Percentiles rank a stretch among this genome's conserved stretches.
Evolutionary conservation across 2,888 invertebrate species (phyloP).

Genomic region (Lepidonotus clava): DNA sequence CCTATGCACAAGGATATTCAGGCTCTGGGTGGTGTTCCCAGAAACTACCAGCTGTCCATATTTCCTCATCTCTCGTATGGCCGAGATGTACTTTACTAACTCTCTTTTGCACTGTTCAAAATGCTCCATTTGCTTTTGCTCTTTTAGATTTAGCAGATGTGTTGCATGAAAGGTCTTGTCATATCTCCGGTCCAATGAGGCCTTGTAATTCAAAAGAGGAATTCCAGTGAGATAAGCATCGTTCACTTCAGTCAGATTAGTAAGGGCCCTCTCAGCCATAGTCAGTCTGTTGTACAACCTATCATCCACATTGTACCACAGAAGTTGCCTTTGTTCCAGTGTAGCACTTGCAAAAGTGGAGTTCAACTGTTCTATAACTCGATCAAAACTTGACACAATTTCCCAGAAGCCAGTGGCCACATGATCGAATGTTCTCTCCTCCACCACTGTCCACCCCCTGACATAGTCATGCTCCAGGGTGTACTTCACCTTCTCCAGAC

Average conservation of each 20-base stretch:
- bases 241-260: slow-evolving; percentile 48
- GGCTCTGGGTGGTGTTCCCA: not conserved
- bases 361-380: not conserved
- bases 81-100: not conserved
- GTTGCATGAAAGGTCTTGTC: slow-evolving; percentile 47
- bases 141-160: not conserved
- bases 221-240: slow-evolving; percentile 49
- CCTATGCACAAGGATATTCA: not conserved
- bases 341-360: too few species aligned
- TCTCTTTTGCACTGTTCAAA: not conserved
- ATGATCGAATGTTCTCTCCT: slow-evolving; percentile 54
- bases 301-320: not conserved
- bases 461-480: slow-evolving; percentile 58
- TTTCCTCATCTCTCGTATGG: not conserved
- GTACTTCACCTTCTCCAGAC: slow-evolving; percentile 54
- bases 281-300: not conserved
- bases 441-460: slow-evolving; percentile 55
- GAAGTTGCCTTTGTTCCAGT: not conserved
- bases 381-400: not conserved
- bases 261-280: slow-evolving; percentile 1
- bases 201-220: slow-evolving; percentile 34
- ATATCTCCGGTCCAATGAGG: slow-evolving; percentile 50
- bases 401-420: slow-evolving; percentile 54
- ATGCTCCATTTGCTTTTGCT: not conserved
- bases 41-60: not conserved